Evolutionary conservation across 2,888 invertebrate species (phyloP).

Genomic region (Microctonus brassicae): DNA sequence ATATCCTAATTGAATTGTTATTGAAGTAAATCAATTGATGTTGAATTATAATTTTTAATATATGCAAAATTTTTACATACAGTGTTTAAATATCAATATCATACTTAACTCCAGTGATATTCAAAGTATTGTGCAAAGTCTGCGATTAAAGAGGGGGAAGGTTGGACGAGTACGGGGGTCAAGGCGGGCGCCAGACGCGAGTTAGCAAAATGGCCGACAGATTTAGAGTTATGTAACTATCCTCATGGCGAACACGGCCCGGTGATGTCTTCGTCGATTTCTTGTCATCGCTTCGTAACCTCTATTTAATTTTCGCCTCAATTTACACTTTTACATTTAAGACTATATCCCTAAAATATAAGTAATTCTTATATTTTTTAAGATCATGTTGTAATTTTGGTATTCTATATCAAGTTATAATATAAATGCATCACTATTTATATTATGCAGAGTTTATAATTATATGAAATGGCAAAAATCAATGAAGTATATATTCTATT

Average conservation of each 20-base stretch:
- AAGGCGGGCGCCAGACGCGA: slow-evolving; percentile 49
- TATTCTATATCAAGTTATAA: too few species aligned
- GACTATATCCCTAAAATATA: too few species aligned
- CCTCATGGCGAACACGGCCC: slow-evolving; percentile 52
- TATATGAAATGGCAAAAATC: too few species aligned
- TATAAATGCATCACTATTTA: too few species aligned
- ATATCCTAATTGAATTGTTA: not conserved
- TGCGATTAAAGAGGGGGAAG: slow-evolving; percentile 29
- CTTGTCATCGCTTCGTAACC: not conserved
- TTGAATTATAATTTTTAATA: not conserved
- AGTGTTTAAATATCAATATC: not conserved
- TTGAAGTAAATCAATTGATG: not conserved
- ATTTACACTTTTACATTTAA: too few species aligned
- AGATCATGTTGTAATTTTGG: too few species aligned
- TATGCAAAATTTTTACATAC: not conserved
- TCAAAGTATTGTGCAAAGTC: slow-evolving; percentile 47
- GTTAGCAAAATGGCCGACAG: slow-evolving; percentile 66
- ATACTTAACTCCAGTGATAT: slow-evolving; percentile 52
- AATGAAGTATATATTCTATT: too few species aligned
- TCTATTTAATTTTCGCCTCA: too few species aligned
- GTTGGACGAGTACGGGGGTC: slow-evolving; percentile 34
- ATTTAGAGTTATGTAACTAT: slow-evolving; percentile 65
- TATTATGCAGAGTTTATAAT: too few species aligned
- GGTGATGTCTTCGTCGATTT: not conserved
- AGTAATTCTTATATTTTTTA: too few species aligned